phyloP scores from a whole-genome alignment of 2,113 vertebrate genomes.

The Ictidomys tridecemlineatus region DNA sequence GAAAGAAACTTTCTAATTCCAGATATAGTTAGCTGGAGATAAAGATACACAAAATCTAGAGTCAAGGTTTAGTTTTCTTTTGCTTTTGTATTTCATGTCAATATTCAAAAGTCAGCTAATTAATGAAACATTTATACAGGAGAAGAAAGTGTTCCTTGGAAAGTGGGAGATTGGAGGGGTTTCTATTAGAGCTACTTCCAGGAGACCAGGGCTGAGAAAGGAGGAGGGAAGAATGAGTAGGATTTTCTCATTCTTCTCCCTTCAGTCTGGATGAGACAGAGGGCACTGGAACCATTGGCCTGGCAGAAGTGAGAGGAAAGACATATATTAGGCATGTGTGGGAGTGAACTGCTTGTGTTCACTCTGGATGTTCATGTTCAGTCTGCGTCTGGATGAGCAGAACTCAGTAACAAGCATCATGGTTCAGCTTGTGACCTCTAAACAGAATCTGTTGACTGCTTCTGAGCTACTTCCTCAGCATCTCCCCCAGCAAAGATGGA shows the following conservation, averaged over 20 bases:
- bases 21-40: not conserved
- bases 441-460: not conserved
- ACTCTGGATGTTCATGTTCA: not conserved
- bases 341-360: not conserved
- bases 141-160: not conserved
- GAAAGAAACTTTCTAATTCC: not conserved
- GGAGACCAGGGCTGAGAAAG: not conserved
- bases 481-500: not conserved
- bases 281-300: accelerated
- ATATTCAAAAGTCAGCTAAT: not conserved
- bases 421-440: accelerated
- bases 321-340: too few relatives aligned
- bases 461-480: not conserved
- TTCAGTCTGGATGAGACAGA: not conserved
- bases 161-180: not conserved
- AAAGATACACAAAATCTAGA: not conserved
- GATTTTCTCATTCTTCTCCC: not conserved
- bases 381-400: not conserved
- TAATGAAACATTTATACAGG: not conserved
- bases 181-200: not conserved
- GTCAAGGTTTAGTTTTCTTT: not conserved
- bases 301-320: not conserved
- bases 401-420: not conserved
- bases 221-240: not conserved
- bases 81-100: not conserved